Percentiles rank a stretch among this genome's conserved stretches.
These are phyloP conservation scores for Cosmopolites sordidus DNA, from an alignment of 2,888 invertebrate species.

Conservation along the genomic window DNA sequence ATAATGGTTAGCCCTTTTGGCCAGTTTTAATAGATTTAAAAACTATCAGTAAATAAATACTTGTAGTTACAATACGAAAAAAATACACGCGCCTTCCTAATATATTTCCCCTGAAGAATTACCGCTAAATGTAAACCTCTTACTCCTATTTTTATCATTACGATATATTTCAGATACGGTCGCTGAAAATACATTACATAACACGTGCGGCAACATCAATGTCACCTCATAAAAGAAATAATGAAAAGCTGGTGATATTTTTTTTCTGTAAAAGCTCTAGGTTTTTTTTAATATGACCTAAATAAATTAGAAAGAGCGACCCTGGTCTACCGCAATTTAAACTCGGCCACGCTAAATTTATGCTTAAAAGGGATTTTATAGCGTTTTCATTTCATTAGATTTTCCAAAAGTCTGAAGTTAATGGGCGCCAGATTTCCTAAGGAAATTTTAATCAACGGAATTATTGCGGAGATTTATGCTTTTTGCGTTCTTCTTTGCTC, in stretches of 20 bases:
- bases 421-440: slow-evolving; percentile 6
- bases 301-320: slow-evolving; percentile 25
- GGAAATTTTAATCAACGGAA: background rate
- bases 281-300: slow-evolving; percentile 23
- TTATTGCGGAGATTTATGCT: background rate
- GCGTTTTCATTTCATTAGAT: slow-evolving; percentile 14
- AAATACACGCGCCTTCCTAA: too few species aligned
- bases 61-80: too few species aligned
- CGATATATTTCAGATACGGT: too few species aligned
- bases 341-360: slow-evolving; percentile 11
- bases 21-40: too few species aligned
- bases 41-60: too few species aligned
- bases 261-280: slow-evolving; percentile 18
- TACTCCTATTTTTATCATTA: too few species aligned
- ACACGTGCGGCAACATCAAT: slow-evolving; percentile 33
- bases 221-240: slow-evolving; percentile 31
- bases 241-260: slow-evolving; percentile 34
- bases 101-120: too few species aligned
- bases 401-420: slow-evolving; percentile 13
- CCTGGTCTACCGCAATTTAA: slow-evolving; percentile 9
- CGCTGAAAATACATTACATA: slow-evolving; percentile 35
- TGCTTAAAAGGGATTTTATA: slow-evolving; percentile 6
- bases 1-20: too few species aligned
- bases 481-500: background rate
- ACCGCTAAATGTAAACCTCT: too few species aligned